These are phyloP conservation scores for Meghimatium bilineatum DNA, from an alignment of 2,888 invertebrate species.

Conservation along the genomic window DNA sequence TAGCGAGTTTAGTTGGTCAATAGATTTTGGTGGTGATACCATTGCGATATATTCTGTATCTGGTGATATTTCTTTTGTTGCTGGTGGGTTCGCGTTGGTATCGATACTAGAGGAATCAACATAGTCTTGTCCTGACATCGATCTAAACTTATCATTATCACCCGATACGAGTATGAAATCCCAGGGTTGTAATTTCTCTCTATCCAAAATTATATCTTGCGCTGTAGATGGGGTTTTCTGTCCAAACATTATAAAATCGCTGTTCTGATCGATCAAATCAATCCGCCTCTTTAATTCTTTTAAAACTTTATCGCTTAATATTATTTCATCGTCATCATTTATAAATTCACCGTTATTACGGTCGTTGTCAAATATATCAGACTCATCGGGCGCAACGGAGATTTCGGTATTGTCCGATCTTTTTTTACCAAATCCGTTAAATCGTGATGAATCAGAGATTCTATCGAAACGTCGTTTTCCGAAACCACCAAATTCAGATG, in stretches of 20 bases:
- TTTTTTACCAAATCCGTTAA: constrained; percentile 13
- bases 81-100: neutral
- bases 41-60: neutral
- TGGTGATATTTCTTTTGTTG: neutral
- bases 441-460: neutral
- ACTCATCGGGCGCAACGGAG: neutral
- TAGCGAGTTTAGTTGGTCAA: neutral
- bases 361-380: neutral
- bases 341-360: neutral
- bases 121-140: neutral
- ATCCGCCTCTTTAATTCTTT: neutral
- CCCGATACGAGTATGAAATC: neutral
- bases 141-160: neutral
- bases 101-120: neutral
- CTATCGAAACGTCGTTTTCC: constrained; percentile 32
- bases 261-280: constrained; percentile 1
- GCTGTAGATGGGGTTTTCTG: neutral
- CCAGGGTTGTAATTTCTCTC: neutral
- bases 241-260: constrained; percentile 2
- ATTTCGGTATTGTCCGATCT: neutral
- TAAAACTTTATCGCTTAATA: neutral
- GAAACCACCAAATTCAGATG: neutral
- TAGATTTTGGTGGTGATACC: neutral
- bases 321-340: neutral
- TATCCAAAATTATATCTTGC: neutral